Evolutionary conservation across 2,888 invertebrate species (phyloP).

Genomic region (Sceliomorpha sp.): DNA sequence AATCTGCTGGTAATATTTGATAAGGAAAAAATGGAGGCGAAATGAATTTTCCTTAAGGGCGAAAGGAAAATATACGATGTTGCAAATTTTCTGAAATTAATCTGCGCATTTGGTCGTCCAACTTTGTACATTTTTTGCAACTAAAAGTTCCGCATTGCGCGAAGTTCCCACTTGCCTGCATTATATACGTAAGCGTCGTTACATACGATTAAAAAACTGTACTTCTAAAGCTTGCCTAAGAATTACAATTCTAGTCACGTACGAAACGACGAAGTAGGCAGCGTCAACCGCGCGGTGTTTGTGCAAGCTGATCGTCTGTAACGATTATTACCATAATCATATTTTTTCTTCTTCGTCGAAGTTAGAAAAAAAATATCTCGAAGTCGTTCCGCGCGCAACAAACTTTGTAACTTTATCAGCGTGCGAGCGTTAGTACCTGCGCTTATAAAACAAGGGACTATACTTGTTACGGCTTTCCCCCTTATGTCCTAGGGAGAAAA

Average conservation of each 20-base stretch:
- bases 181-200: too few relatives aligned
- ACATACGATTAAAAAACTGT: constrained; percentile 13
- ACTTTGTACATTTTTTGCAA: too few relatives aligned
- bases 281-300: constrained; percentile 35
- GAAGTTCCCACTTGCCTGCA: too few relatives aligned
- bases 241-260: constrained; percentile 20
- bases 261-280: constrained; percentile 12
- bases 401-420: constrained; percentile 5
- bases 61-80: too few relatives aligned
- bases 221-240: constrained; percentile 12
- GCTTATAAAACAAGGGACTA: constrained; percentile 3
- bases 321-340: constrained; percentile 44
- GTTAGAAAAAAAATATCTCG: constrained; percentile 1
- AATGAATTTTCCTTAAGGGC: too few relatives aligned
- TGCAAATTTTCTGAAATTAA: too few relatives aligned
- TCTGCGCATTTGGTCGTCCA: too few relatives aligned
- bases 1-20: too few relatives aligned
- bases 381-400: background rate
- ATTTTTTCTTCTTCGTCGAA: background rate
- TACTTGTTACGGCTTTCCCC: constrained; percentile 1
- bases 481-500: too few relatives aligned
- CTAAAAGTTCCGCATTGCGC: too few relatives aligned
- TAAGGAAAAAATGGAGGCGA: too few relatives aligned
- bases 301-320: constrained; percentile 32
- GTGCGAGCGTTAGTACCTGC: background rate